Evolutionary conservation across 2,113 vertebrate species (phyloP).

Genomic region (Garra rufa): DNA sequence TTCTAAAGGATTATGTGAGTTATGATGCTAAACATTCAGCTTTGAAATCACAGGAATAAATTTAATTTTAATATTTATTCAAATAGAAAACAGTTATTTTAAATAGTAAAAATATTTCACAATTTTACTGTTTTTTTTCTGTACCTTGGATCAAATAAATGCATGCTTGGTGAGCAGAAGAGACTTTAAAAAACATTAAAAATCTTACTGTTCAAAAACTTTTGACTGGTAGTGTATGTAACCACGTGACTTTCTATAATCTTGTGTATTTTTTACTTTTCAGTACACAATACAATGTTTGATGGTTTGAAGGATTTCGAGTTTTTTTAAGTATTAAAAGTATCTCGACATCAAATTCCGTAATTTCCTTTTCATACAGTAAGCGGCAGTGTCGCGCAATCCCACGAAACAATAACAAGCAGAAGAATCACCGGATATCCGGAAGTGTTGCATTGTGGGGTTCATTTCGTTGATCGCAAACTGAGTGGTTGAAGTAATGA

Average conservation of each 20-base stretch:
- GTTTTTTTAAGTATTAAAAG: not conserved
- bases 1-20: too few relatives aligned
- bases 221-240: not conserved
- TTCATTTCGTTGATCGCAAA: slow-evolving; percentile 61
- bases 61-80: too few relatives aligned
- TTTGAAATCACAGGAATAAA: too few relatives aligned
- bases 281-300: not conserved
- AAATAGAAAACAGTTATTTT: too few relatives aligned
- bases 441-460: slow-evolving; percentile 60
- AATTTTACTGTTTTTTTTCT: too few relatives aligned
- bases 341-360: not conserved
- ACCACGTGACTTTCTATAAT: not conserved
- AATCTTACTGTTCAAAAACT: too few relatives aligned
- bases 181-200: too few relatives aligned
- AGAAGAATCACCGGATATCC: slow-evolving; percentile 49
- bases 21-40: too few relatives aligned
- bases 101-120: too few relatives aligned
- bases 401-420: slow-evolving; percentile 17
- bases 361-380: not conserved
- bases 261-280: not conserved
- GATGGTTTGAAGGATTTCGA: not conserved
- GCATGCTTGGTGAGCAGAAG: too few relatives aligned
- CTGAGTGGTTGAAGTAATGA: slow-evolving; percentile 53
- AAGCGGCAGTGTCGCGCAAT: not conserved
- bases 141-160: too few relatives aligned